Percentiles rank a stretch among this genome's conserved stretches.
These are phyloP conservation scores for Harpalus rubripes DNA, from an alignment of 2,888 invertebrate genomes.

Conservation along the genomic window DNA sequence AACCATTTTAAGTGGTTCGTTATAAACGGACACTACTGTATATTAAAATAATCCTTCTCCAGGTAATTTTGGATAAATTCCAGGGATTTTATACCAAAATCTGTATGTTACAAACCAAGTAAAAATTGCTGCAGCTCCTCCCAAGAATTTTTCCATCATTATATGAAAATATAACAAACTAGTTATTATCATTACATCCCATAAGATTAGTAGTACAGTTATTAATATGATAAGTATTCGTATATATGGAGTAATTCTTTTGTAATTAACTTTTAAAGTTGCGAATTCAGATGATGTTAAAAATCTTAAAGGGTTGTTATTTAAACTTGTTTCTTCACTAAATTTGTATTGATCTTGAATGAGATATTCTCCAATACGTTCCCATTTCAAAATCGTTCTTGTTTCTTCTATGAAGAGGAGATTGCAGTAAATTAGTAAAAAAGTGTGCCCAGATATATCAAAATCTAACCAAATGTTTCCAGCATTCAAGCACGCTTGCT, in stretches of 20 bases:
- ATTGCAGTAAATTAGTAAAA: slow-evolving; percentile 95
- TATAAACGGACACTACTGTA: no score
- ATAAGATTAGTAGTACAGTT: slow-evolving; percentile 89
- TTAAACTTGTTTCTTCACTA: slow-evolving; percentile 74
- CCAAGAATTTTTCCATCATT: slow-evolving; percentile 96
- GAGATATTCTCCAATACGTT: slow-evolving; percentile 90
- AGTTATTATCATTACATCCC: slow-evolving; percentile 96
- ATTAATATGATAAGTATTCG: slow-evolving; percentile 88
- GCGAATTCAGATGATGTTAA: slow-evolving; percentile 85
- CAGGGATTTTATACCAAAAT: slow-evolving; percentile 85
- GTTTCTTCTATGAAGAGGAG: slow-evolving; percentile 96
- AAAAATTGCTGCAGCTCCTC: slow-evolving; percentile 90
- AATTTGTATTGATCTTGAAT: slow-evolving; percentile 88
- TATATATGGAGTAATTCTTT: slow-evolving; percentile 89
- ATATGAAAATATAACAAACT: slow-evolving; percentile 97
- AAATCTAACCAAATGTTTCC: slow-evolving; percentile 95
- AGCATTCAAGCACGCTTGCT: slow-evolving; percentile 86
- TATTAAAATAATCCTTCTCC: slow-evolving; percentile 90
- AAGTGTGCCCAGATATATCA: slow-evolving; percentile 98
- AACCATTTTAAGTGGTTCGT: no score
- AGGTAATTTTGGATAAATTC: slow-evolving; percentile 84
- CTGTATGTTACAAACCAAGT: slow-evolving; percentile 96
- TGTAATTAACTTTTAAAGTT: slow-evolving; percentile 85
- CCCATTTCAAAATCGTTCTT: slow-evolving; percentile 93
- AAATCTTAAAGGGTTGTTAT: slow-evolving; percentile 84